phyloP scores from a whole-genome alignment of 2,888 invertebrate genomes.

The Notodonta ziczac region DNA sequence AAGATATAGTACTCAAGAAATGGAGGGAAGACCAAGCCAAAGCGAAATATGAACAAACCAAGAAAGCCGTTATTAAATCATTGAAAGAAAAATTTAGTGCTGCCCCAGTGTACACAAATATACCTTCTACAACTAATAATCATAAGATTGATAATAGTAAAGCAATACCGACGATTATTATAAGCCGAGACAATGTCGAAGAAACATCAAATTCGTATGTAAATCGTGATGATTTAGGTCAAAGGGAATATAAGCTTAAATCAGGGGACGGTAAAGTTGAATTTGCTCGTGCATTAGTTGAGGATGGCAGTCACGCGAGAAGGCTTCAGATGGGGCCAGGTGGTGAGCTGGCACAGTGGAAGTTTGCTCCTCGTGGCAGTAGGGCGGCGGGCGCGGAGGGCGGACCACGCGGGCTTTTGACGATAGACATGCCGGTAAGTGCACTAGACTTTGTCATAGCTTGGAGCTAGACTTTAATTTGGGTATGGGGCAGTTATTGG shows the following conservation, averaged over 20 bases:
- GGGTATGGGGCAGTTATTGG: neutral
- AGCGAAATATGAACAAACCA: constrained; percentile 68
- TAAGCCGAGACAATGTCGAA: constrained; percentile 73
- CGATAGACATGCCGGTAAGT: constrained; percentile 77
- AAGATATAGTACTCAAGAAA: constrained; percentile 68
- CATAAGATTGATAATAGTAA: constrained; percentile 58
- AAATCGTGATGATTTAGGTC: constrained; percentile 48
- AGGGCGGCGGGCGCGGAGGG: constrained; percentile 73
- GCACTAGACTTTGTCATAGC: constrained; percentile 14
- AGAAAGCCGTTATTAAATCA: constrained; percentile 73
- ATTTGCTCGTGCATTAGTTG: constrained; percentile 44
- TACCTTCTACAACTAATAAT: constrained; percentile 42
- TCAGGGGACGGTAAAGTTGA: constrained; percentile 50
- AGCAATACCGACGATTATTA: constrained; percentile 60
- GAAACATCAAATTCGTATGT: constrained; percentile 78
- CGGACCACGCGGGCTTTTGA: constrained; percentile 65
- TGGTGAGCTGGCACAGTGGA: constrained; percentile 78
- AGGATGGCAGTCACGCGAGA: constrained; percentile 76
- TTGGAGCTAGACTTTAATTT: too few relatives aligned
- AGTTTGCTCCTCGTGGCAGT: constrained; percentile 68
- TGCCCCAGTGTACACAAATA: constrained; percentile 45
- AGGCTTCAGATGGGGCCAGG: constrained; percentile 76
- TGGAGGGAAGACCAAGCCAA: constrained; percentile 70
- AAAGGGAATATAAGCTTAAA: constrained; percentile 46
- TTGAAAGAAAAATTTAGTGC: constrained; percentile 71